phyloP scores from a whole-genome alignment of 2,113 vertebrate species.

The Ammodytes dubius region DNA sequence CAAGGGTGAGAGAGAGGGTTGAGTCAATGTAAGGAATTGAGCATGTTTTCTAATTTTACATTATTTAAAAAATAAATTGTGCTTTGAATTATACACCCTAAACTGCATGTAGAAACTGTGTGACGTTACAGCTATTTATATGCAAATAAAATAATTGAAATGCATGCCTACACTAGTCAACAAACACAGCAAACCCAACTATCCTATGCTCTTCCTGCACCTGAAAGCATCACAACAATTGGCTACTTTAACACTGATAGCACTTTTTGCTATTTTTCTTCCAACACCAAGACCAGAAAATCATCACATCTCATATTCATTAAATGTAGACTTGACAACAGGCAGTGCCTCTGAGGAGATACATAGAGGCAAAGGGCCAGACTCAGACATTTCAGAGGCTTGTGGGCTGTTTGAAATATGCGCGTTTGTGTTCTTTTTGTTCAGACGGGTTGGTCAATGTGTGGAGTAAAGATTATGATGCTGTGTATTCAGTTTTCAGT shows the following conservation, averaged over 20 bases:
- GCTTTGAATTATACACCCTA: constrained; percentile 61
- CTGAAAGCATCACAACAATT: constrained; percentile 36
- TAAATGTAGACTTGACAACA: not conserved
- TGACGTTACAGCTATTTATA: constrained; percentile 35
- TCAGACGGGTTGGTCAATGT: not conserved
- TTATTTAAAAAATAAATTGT: constrained; percentile 65
- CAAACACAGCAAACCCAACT: constrained; percentile 32
- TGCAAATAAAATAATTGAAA: constrained; percentile 54
- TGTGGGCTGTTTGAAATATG: not conserved
- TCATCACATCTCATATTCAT: constrained; percentile 7
- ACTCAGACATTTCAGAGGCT: constrained; percentile 9
- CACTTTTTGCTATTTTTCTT: not conserved
- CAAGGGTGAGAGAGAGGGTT: not conserved
- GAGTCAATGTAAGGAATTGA: constrained; percentile 2
- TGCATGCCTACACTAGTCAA: constrained; percentile 24
- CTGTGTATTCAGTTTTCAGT: not conserved
- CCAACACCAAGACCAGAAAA: not conserved
- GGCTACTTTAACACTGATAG: constrained; percentile 5
- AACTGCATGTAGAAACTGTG: constrained; percentile 11
- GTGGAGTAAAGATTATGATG: not conserved
- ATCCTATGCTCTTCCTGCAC: constrained; percentile 51
- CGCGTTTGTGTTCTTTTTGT: not conserved
- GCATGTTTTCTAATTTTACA: constrained; percentile 27
- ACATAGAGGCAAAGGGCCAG: constrained; percentile 26
- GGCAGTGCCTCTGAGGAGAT: not conserved